Evolutionary conservation across 1,140 invertebrate species (phyloP), one percentile per base, ranked within the genome.

Genomic region (Meloidogyne floridensis): DNA sequence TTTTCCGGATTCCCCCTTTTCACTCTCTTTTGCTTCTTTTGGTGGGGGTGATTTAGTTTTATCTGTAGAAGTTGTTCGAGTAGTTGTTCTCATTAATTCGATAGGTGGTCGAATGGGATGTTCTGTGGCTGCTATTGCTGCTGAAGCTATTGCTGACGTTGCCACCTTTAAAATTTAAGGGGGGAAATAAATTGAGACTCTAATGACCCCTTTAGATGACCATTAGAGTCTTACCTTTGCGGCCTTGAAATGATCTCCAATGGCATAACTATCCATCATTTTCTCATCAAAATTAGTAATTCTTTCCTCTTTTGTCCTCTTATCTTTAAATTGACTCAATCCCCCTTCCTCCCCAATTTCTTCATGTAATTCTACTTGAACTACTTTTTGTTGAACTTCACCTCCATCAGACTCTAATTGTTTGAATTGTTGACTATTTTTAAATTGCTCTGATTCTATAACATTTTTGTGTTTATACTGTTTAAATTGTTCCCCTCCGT

Each of bases 241-340:
- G n/a, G 59, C 59, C 5, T 65, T 65, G n/a, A 65, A 65, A 65
- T 65, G 59, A 18, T 65, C 59, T 6, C 59, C 59, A 65, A 65
- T 65, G 7, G n/a, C 59, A 65, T 65, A 65, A 65, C n/a, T 65
- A 65, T 69, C 65, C 10, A 51, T 5, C 56, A n/a, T 32, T 71
- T 77, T 69, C 2, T 56, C 51, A 4, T 47, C 15, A 20, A 43
- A 54, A 43, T 32, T 70, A 3, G 18, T 20, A 32, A 15, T 59
- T 32, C 54, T 78, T 10, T 78, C 56, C 13, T 78, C 56, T 78
- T 72, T 18, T 69, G 59, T 20, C 5, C 13, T n/a, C 8, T 78
- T 13, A 15, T 59, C 59, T 65, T 59, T 32, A 5, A 51, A 7
- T 43, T 69, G 20, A 18, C 59, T 78, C 9, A 18, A 74, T 18